These are phyloP conservation scores for Epizoanthus fatuus DNA, from an alignment of 92 coral and sea anemone genomes.

Conservation along the genomic window DNA sequence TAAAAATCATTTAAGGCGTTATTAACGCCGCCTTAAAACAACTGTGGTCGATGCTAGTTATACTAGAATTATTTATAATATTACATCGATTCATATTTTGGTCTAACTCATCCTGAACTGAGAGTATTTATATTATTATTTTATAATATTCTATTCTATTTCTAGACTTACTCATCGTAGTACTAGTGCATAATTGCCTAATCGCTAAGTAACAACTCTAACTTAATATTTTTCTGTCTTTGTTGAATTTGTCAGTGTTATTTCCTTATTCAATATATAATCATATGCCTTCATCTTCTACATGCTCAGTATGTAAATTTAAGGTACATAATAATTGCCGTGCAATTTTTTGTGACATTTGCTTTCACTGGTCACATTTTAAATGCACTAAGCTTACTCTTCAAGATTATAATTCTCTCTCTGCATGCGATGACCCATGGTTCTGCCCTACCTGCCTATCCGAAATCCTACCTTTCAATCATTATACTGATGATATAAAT, in stretches of 20 bases:
- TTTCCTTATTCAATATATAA: constrained; percentile 10
- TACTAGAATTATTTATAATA: not conserved
- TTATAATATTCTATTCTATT: constrained; percentile 1
- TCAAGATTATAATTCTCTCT: constrained; percentile 52
- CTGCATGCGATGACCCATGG: constrained; percentile 56
- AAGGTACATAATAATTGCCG: constrained; percentile 56
- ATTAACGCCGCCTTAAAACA: constrained; percentile 32
- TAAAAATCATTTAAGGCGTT: constrained; percentile 30
- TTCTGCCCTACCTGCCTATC: constrained; percentile 54
- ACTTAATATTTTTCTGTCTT: too few species aligned
- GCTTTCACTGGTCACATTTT: constrained; percentile 66
- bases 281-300: constrained; percentile 31
- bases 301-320: constrained; percentile 58
- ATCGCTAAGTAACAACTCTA: too few species aligned
- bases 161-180: not conserved
- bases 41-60: constrained; percentile 23
- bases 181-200: constrained; percentile 17
- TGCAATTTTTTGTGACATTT: constrained; percentile 59
- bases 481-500: constrained; percentile 45
- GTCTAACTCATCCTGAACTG: constrained; percentile 45
- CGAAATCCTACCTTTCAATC: constrained; percentile 53
- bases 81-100: constrained; percentile 28
- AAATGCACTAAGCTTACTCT: constrained; percentile 57
- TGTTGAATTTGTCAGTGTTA: not conserved
- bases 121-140: constrained; percentile 28